Evolutionary conservation across 2,113 vertebrate genomes (phyloP).

Genomic region (Amblyopsis rosae): DNA sequence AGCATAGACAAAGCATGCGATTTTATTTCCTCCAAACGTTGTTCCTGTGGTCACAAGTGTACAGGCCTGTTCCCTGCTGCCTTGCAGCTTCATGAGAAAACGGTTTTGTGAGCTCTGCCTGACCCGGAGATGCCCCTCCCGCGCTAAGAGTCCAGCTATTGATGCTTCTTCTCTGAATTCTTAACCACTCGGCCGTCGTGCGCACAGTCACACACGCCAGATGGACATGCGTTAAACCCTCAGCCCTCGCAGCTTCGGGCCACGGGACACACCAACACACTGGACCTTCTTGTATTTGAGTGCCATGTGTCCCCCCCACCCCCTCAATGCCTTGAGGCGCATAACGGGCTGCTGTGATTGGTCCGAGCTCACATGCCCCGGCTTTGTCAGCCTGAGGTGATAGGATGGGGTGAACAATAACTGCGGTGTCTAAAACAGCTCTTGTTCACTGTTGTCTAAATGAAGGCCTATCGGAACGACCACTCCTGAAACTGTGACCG

Average conservation of each 20-base stretch:
- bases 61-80: neutral
- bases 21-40: constrained; percentile 2
- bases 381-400: constrained; percentile 67
- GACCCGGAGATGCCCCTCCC: constrained; percentile 54
- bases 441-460: constrained; percentile 64
- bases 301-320: constrained; percentile 54
- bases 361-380: constrained; percentile 72
- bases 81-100: constrained; percentile 30
- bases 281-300: constrained; percentile 72
- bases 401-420: constrained; percentile 66
- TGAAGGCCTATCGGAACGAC: constrained; percentile 37
- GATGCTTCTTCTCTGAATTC: constrained; percentile 42
- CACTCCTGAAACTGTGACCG: constrained; percentile 28
- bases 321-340: constrained; percentile 68
- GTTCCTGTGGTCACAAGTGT: constrained; percentile 16
- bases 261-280: constrained; percentile 70
- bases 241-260: constrained; percentile 66
- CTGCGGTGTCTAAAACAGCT: constrained; percentile 66
- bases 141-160: constrained; percentile 64
- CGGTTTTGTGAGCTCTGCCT: constrained; percentile 42
- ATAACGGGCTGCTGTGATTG: constrained; percentile 74
- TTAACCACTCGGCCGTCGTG: constrained; percentile 71
- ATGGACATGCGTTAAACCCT: constrained; percentile 74
- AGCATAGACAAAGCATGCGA: constrained; percentile 31
- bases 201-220: constrained; percentile 73